Conservation (phyloP, 2,888 invertebrate genomes). For the Andrena camellia region DNA sequence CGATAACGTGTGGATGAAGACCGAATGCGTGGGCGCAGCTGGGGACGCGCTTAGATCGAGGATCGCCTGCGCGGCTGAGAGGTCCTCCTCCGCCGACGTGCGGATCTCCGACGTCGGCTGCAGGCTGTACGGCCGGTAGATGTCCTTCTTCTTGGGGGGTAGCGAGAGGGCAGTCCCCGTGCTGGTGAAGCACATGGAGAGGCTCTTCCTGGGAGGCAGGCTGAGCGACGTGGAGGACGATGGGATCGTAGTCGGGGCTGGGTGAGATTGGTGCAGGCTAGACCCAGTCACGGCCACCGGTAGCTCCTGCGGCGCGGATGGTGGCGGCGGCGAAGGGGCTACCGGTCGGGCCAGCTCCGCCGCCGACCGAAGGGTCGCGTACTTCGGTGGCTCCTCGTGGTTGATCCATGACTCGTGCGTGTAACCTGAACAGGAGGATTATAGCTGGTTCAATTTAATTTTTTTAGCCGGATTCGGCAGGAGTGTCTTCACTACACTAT, state of each 20-base stretch:
- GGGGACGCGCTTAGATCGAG: constrained; percentile 95
- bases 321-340: constrained; percentile 75
- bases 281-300: constrained; percentile 51
- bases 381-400: constrained; percentile 86
- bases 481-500: no score
- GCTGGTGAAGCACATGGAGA: constrained; percentile 94
- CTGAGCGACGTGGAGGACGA: constrained; percentile 70
- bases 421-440: constrained; percentile 75
- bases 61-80: constrained; percentile 95
- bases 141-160: constrained; percentile 96
- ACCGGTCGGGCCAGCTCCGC: constrained; percentile 85
- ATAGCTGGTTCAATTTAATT: background rate
- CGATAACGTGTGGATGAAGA: constrained; percentile 86
- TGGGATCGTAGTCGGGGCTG: constrained; percentile 76
- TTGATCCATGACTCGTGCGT: constrained; percentile 83
- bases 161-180: constrained; percentile 93
- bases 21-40: constrained; percentile 86
- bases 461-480: background rate
- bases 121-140: constrained; percentile 94
- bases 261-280: constrained; percentile 55
- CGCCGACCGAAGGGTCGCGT: constrained; percentile 86
- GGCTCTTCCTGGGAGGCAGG: constrained; percentile 86
- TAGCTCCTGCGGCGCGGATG: constrained; percentile 77
- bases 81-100: constrained; percentile 92
- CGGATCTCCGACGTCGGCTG: constrained; percentile 86